Conservation (phyloP, 1,140 invertebrate species). For the Formica selysi region DNA sequence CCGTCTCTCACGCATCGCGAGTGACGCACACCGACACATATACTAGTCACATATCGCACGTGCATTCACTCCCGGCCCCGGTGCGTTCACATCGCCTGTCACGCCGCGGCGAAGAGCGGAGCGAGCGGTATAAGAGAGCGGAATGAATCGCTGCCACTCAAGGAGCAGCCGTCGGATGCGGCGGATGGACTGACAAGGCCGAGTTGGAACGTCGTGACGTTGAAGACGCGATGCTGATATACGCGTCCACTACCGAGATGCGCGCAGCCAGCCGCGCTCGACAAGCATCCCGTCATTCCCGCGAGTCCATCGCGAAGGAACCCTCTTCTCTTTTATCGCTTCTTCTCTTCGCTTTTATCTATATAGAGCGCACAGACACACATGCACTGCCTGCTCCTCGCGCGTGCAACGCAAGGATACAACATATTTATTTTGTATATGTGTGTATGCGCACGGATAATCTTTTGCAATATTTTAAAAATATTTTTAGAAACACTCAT, state of each 20-base stretch:
- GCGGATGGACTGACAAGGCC: constrained; percentile 75
- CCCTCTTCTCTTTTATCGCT: not conserved
- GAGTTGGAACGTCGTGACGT: constrained; percentile 66
- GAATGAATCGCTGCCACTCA: constrained; percentile 82
- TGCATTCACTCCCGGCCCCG: constrained; percentile 28
- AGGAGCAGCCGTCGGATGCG: constrained; percentile 79
- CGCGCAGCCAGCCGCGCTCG: constrained; percentile 55
- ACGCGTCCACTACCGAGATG: constrained; percentile 63
- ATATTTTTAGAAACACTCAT: not conserved
- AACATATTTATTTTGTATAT: not conserved
- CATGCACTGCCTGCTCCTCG: constrained; percentile 25
- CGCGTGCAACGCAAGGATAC: not conserved
- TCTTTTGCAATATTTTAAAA: not conserved
- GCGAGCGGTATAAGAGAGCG: constrained; percentile 75
- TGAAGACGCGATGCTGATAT: constrained; percentile 64
- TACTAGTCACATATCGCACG: constrained; percentile 59
- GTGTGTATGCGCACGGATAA: not conserved
- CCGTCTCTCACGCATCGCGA: constrained; percentile 1
- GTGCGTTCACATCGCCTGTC: constrained; percentile 59
- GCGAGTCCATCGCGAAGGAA: constrained; percentile 46
- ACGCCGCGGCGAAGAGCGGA: constrained; percentile 55
- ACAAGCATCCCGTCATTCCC: constrained; percentile 51
- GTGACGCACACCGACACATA: constrained; percentile 42
- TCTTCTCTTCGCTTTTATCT: constrained; percentile 31
- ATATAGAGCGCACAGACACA: constrained; percentile 23